Evolutionary conservation across 2,113 vertebrate species (phyloP).

Genomic region (Callipepla squamata): DNA sequence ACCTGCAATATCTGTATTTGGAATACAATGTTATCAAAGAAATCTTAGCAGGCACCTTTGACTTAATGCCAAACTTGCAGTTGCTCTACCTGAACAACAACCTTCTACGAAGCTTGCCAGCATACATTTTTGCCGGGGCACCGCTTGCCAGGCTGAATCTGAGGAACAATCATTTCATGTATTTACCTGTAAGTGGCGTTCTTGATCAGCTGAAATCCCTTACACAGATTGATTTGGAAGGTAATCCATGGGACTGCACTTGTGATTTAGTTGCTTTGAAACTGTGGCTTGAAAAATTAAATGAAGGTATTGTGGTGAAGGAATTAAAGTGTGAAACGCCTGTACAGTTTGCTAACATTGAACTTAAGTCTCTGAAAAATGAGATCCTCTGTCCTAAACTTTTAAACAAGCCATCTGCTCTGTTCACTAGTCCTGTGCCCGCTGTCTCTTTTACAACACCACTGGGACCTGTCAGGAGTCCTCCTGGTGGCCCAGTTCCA

Average conservation of each 20-base stretch:
- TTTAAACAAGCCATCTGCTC: conserved; percentile 87
- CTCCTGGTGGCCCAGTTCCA: conserved; percentile 93
- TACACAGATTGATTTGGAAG: conserved; percentile 95
- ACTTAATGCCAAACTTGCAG: conserved; percentile 94
- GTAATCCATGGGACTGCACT: conserved; percentile 98
- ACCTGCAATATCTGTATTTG: conserved; percentile 96
- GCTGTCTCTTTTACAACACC: conserved; percentile 85
- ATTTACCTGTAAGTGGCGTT: conserved; percentile 95
- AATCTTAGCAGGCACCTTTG: conserved; percentile 94
- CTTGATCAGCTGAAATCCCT: conserved; percentile 93
- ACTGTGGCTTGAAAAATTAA: conserved; percentile 95
- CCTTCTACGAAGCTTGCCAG: conserved; percentile 91
- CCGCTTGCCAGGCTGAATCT: conserved; percentile 93
- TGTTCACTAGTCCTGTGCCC: conserved; percentile 86
- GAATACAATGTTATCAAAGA: conserved; percentile 99
- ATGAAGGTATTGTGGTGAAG: conserved; percentile 90
- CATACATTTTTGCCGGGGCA: conserved; percentile 92
- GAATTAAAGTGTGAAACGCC: conserved; percentile 94
- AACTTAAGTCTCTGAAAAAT: conserved; percentile 92
- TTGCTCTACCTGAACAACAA: conserved; percentile 97
- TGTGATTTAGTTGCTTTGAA: conserved; percentile 97
- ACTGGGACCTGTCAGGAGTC: conserved; percentile 87
- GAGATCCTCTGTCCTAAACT: conserved; percentile 96
- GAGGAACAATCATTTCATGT: conserved; percentile 99
- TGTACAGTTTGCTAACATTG: conserved; percentile 94